Conservation (phyloP, 1,140 invertebrate genomes). For the Idris sp. region DNA sequence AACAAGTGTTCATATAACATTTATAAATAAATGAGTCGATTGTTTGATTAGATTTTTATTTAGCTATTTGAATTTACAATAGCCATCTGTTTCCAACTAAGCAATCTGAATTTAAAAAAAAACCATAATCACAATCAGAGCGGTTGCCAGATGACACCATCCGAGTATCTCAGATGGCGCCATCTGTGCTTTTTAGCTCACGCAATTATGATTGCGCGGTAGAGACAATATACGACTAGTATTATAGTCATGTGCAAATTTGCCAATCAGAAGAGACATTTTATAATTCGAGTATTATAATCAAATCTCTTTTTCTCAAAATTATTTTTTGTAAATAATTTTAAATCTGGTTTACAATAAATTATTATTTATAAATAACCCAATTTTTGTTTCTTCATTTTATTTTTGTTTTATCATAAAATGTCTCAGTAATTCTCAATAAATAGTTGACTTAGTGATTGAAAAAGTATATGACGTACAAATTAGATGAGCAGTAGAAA, state of each 20-base stretch:
- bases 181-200: constrained; percentile 21
- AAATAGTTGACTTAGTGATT: constrained; percentile 36
- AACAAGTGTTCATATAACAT: constrained; percentile 26
- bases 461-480: constrained; percentile 12
- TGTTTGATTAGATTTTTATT: constrained; percentile 43
- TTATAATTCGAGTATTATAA: constrained; percentile 11
- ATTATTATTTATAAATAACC: constrained; percentile 27
- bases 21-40: constrained; percentile 15
- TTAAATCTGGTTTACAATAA: too few relatives aligned
- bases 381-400: neutral
- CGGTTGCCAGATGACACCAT: neutral
- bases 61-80: constrained; percentile 27
- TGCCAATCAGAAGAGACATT: constrained; percentile 39
- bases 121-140: neutral
- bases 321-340: constrained; percentile 18
- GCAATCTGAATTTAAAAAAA: constrained; percentile 21
- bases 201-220: constrained; percentile 34
- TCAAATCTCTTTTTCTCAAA: neutral
- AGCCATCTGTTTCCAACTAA: too few relatives aligned
- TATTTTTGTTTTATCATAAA: constrained; percentile 3
- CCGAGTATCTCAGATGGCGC: too few relatives aligned
- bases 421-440: constrained; percentile 42
- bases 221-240: constrained; percentile 67
- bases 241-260: constrained; percentile 61
- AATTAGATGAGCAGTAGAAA: neutral